Evolutionary conservation across 2,797 vertebrate genomes (phyloP).

Genomic region (Podarcis lilfordi): DNA sequence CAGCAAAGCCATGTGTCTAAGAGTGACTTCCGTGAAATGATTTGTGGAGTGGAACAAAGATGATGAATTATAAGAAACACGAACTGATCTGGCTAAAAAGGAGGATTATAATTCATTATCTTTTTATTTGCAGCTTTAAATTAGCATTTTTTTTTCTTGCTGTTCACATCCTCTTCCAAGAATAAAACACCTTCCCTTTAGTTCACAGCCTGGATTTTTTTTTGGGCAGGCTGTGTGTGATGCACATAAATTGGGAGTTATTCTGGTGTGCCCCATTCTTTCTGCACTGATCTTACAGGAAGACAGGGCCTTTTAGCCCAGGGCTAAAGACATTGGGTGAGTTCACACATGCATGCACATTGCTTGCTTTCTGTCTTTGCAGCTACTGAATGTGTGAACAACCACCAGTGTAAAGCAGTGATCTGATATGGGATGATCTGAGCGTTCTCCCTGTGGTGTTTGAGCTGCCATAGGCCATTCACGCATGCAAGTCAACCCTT

Average conservation of each 20-base stretch:
- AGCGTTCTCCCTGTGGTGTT: background rate
- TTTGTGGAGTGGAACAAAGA: constrained; percentile 65
- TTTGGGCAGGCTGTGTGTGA: accelerated
- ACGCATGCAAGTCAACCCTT: background rate
- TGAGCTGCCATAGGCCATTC: background rate
- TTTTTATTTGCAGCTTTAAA: constrained; percentile 73
- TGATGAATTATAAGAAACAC: constrained; percentile 63
- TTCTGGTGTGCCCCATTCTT: constrained; percentile 17
- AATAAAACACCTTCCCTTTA: constrained; percentile 35
- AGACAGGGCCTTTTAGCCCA: background rate
- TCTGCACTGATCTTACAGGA: background rate
- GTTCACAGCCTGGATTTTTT: constrained; percentile 13
- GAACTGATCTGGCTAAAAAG: constrained; percentile 60
- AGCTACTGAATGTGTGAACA: background rate
- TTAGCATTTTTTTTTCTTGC: constrained; percentile 54
- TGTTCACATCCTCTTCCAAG: constrained; percentile 59
- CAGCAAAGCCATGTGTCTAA: constrained; percentile 57
- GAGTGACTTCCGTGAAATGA: constrained; percentile 62
- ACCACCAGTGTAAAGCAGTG: background rate
- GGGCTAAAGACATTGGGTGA: constrained; percentile 27
- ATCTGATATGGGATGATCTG: background rate
- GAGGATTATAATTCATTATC: constrained; percentile 66
- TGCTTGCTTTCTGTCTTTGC: background rate
- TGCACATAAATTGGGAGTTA: background rate
- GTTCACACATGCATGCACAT: background rate